phyloP scores from a whole-genome alignment of 1,140 invertebrate species.

The Doryteuthis pealeii region DNA sequence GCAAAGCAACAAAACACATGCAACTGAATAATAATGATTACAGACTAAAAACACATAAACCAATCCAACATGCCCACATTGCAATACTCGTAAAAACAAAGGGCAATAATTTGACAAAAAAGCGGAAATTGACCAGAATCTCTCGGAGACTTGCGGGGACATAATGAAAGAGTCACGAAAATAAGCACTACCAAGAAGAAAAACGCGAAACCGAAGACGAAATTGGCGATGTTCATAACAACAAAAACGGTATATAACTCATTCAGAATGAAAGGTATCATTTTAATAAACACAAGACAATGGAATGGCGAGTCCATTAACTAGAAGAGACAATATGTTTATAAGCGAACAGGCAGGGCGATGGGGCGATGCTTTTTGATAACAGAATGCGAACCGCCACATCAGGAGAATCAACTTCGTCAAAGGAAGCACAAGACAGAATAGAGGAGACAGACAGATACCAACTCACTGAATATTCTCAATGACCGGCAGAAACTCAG shows the following conservation, averaged over 20 bases:
- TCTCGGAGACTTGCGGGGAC: constrained; percentile 89
- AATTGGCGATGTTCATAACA: constrained; percentile 32
- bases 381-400: constrained; percentile 34
- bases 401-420: constrained; percentile 56
- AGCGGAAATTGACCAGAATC: constrained; percentile 82
- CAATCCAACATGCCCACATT: constrained; percentile 77
- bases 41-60: constrained; percentile 64
- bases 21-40: constrained; percentile 63
- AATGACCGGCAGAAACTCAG: constrained; percentile 61
- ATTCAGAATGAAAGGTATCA: not conserved
- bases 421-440: constrained; percentile 61
- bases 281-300: too few species aligned
- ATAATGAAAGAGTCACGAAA: constrained; percentile 72
- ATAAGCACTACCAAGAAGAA: constrained; percentile 57
- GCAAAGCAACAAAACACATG: constrained; percentile 76
- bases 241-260: constrained; percentile 19
- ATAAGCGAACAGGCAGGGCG: constrained; percentile 26
- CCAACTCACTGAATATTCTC: constrained; percentile 59
- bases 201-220: constrained; percentile 28
- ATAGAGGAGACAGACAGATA: too few species aligned
- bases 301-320: too few species aligned
- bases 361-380: constrained; percentile 34
- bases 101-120: constrained; percentile 84
- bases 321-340: constrained; percentile 11
- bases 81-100: constrained; percentile 81